Evolutionary conservation across 1,140 invertebrate species (phyloP).

Genomic region (Drosophila teissieri): DNA sequence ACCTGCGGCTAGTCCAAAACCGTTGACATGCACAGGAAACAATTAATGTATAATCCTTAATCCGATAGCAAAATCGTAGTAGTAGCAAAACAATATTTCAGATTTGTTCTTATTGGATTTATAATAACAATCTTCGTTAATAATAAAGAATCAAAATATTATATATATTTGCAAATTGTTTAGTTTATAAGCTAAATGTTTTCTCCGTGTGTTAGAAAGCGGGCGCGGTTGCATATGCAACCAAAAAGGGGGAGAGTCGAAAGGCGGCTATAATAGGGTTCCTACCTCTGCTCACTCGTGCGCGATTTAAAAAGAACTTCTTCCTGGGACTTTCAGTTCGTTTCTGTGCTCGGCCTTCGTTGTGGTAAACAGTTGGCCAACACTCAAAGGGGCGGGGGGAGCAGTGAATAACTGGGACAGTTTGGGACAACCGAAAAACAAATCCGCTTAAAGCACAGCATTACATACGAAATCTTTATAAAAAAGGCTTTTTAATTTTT

Average conservation of each 20-base stretch:
- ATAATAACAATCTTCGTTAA: too few relatives aligned
- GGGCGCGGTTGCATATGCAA: constrained; percentile 26
- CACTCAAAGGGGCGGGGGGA: constrained; percentile 16
- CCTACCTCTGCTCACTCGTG: constrained; percentile 67
- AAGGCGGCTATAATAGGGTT: constrained; percentile 8
- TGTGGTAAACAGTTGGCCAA: constrained; percentile 67
- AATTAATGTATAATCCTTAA: not conserved
- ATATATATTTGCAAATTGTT: not conserved
- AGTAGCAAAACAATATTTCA: too few relatives aligned
- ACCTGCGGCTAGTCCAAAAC: constrained; percentile 58
- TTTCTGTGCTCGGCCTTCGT: constrained; percentile 62
- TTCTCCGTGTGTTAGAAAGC: constrained; percentile 27
- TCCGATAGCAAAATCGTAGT: not conserved
- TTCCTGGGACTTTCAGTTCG: constrained; percentile 69
- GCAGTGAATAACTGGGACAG: constrained; percentile 38
- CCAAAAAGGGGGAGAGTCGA: not conserved
- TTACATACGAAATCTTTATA: not conserved
- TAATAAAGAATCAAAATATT: too few relatives aligned
- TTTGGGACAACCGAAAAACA: constrained; percentile 28
- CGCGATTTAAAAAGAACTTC: constrained; percentile 71
- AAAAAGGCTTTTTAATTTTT: too few relatives aligned
- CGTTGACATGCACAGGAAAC: constrained; percentile 21
- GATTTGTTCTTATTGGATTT: too few relatives aligned
- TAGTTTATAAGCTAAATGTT: not conserved
- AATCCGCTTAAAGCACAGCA: constrained; percentile 53